Base-by-base conservation (phyloP, 2,888 invertebrate genomes). In the Silvanus unidentatus region DNA sequence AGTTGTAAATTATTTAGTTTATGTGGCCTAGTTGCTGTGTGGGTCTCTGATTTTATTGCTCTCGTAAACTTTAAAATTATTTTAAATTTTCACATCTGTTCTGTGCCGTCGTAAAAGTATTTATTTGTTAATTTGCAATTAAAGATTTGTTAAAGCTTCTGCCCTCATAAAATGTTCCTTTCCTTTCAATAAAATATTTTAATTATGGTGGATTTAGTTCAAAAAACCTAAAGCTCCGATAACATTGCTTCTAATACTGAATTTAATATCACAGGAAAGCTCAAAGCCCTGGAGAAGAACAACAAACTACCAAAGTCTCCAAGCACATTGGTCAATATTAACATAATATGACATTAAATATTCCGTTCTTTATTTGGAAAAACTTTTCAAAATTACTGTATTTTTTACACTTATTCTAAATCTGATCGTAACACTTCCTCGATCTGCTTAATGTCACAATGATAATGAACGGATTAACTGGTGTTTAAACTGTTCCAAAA, bases 321-420 rank as follows among this genome's bases (percentile, higher is more conserved):
- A 59, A 65, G 60, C 59, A 63, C 60, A 53, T 63, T 54, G 60
- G 65, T 67, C 67, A 66, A 66, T 67, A 67, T 67, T 67, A 63
- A 62, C 64, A 63, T 60, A 64, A 63, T 64, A 66, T 62, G 63
- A 62, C 64, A 60, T 62, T 5, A 55, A 22, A 22, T 8, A 5
- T 22, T 22, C 8, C 22, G 8, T 5, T 22, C 3, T 22, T 3
- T 22, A 22, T 5, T 22, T 22, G 22, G n/a, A n/a, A n/a, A n/a
- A n/a, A n/a, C n/a, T n/a, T n/a, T n/a, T n/a, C n/a, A n/a, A n/a
- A n/a, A n/a, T n/a, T n/a, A n/a, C n/a, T n/a, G n/a, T n/a, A n/a
- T n/a, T n/a, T n/a, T n/a, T n/a, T n/a, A n/a, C n/a, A n/a, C n/a
- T n/a, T n/a, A n/a, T n/a, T n/a, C n/a, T n/a, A n/a, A n/a, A n/a